Percentiles rank a stretch among this genome's conserved stretches.
phyloP scores from a whole-genome alignment of 2,113 vertebrate genomes.

The Corynorhinus townsendii region DNA sequence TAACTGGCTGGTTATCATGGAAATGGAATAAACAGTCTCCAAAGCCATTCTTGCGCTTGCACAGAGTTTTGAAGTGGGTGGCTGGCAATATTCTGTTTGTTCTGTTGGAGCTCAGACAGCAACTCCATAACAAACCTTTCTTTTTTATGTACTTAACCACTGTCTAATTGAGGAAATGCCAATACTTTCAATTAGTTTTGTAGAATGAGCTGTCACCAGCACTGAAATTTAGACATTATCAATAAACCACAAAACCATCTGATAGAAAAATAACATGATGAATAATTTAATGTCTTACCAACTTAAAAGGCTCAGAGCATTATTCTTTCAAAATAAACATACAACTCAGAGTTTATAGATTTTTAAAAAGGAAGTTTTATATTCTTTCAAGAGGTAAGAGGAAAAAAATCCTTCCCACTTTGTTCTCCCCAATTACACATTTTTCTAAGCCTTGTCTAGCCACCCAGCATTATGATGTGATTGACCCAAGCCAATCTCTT shows the following conservation, averaged over 20 bases:
- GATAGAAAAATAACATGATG: constrained; percentile 51
- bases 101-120: constrained; percentile 30
- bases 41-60: not conserved
- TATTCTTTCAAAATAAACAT: constrained; percentile 52
- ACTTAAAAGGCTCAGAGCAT: constrained; percentile 41
- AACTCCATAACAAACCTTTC: not conserved
- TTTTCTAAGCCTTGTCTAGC: not conserved
- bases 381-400: not conserved
- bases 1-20: not conserved
- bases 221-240: constrained; percentile 52
- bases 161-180: constrained; percentile 44
- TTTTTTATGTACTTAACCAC: constrained; percentile 48
- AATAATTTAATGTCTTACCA: constrained; percentile 60
- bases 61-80: not conserved
- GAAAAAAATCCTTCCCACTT: not conserved
- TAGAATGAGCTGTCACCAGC: constrained; percentile 53
- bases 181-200: constrained; percentile 50
- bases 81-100: constrained; percentile 29
- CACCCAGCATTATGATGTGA: not conserved
- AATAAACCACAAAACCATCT: constrained; percentile 57
- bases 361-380: not conserved
- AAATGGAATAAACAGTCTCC: not conserved
- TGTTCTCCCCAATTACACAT: not conserved
- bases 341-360: constrained; percentile 26
- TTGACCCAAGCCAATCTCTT: not conserved